A percentile compares a stretch with the other conserved stretches of the same genome.
These are phyloP conservation scores for Coccyzus lansbergi DNA, from an alignment of 2,797 vertebrate species.

Conservation along the genomic window DNA sequence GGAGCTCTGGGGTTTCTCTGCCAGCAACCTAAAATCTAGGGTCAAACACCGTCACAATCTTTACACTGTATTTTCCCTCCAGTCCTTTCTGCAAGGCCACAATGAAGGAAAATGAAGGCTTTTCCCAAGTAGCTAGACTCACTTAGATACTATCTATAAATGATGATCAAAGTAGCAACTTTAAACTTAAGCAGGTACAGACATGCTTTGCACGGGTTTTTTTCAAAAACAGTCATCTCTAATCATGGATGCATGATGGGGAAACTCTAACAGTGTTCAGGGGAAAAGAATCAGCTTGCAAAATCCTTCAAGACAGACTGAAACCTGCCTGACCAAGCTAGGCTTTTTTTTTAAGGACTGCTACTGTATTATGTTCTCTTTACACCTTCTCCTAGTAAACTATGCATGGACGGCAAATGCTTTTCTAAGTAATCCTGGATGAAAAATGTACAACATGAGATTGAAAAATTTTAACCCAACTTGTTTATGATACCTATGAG, in stretches of 20 bases:
- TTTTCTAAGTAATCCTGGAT: not conserved
- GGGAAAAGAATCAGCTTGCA: not conserved
- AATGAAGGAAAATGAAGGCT: fast-evolving
- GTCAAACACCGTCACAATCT: not conserved
- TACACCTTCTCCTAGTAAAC: not conserved
- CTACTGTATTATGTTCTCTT: fast-evolving
- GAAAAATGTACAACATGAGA: fast-evolving
- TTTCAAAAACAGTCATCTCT: not conserved
- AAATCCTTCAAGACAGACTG: not conserved
- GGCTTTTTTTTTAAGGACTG: not conserved
- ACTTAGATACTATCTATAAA: not conserved
- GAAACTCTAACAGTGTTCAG: not conserved
- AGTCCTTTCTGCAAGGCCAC: not conserved
- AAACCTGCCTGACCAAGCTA: not conserved
- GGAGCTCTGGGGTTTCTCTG: not conserved
- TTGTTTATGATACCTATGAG: not conserved
- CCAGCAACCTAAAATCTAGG: not conserved
- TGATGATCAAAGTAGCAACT: not conserved
- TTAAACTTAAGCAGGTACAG: not conserved
- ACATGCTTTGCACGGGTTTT: fast-evolving
- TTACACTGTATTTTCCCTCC: not conserved
- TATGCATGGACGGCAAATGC: fast-evolving
- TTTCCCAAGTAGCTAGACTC: not conserved
- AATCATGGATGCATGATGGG: fast-evolving
- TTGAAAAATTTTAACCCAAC: not conserved